A percentile compares a stretch with the other conserved stretches of the same genome.
These are phyloP conservation scores for Prunella strophiata DNA, from an alignment of 2,797 vertebrate genomes.

Conservation along the genomic window DNA sequence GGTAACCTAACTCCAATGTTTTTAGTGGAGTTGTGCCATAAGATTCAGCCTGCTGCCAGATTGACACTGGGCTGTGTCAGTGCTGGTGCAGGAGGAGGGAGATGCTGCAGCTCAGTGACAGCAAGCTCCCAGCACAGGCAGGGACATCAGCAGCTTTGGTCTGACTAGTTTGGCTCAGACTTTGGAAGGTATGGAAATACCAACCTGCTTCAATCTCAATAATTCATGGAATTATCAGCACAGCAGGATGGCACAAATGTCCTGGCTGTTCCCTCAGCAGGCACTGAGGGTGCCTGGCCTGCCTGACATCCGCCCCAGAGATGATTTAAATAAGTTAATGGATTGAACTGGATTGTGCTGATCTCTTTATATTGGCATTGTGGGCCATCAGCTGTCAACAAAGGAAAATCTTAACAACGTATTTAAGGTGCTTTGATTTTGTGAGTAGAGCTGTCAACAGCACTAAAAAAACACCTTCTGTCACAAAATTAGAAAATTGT, in stretches of 20 bases:
- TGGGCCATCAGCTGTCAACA: neutral
- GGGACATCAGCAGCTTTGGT: neutral
- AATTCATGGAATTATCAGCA: neutral
- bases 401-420: neutral
- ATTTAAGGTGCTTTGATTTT: neutral
- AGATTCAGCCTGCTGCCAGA: neutral
- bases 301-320: neutral
- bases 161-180: neutral
- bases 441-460: neutral
- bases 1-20: rapidly evolving
- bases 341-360: neutral
- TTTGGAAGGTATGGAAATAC: neutral
- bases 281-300: neutral
- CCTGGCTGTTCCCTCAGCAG: neutral
- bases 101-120: neutral
- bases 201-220: neutral
- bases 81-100: neutral
- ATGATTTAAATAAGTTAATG: neutral
- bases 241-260: neutral
- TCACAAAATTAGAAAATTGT: slow-evolving; percentile 17
- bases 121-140: neutral
- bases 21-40: neutral
- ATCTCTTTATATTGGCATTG: neutral
- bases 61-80: neutral
- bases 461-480: neutral